phyloP scores from a whole-genome alignment of 2,888 invertebrate species.

The Hydroisotoma schaefferi region DNA sequence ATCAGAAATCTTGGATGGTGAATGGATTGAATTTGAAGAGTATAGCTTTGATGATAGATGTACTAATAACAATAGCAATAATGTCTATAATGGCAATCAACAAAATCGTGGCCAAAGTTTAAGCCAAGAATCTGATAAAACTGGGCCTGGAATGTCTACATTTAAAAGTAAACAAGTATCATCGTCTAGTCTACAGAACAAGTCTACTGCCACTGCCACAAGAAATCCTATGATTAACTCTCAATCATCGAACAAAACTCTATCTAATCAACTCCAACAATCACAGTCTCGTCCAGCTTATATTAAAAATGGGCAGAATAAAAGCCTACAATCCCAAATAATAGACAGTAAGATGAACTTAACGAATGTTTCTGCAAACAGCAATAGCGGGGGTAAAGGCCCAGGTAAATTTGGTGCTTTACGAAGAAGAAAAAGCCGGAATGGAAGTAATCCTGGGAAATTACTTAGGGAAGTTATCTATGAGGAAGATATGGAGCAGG shows the following conservation, averaged over 20 bases:
- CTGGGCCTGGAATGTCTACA: not conserved
- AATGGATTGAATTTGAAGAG: conserved; percentile 20
- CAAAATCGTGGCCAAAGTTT: not conserved
- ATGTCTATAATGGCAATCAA: not conserved
- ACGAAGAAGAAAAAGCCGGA: conserved; percentile 34
- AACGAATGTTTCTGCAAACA: not conserved
- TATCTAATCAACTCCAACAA: not conserved
- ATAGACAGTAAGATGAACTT: not conserved
- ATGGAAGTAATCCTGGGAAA: conserved; percentile 29
- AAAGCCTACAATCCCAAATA: not conserved
- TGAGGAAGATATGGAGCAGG: conserved; percentile 39
- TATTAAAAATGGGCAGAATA: conserved; percentile 10
- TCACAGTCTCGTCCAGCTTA: not conserved
- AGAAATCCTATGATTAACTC: not conserved
- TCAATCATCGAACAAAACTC: too few relatives aligned
- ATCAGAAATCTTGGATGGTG: conserved; percentile 3
- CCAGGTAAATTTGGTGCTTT: conserved; percentile 42
- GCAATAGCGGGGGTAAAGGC: not conserved
- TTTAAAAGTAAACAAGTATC: not conserved
- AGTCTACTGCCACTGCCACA: not conserved
- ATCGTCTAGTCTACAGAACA: not conserved
- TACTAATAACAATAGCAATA: not conserved
- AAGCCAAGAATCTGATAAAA: not conserved
- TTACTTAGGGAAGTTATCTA: conserved; percentile 46
- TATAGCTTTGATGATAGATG: conserved; percentile 16